Evolutionary conservation across 1,140 invertebrate genomes (phyloP), one percentile per base, ranked within the genome.

Genomic region (Bombus haemorrhoidalis): DNA sequence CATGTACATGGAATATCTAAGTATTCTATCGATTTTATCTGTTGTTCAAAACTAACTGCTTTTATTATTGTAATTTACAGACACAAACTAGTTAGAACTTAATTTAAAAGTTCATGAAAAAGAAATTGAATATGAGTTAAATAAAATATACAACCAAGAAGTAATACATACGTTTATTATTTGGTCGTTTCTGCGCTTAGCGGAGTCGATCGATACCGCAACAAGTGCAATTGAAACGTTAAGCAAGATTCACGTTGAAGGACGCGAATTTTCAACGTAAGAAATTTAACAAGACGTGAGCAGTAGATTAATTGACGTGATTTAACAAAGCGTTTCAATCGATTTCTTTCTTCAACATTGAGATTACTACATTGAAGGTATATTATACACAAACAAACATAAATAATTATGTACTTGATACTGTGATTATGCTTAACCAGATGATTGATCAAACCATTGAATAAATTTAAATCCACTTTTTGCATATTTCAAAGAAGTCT

Each of bases 251-350:
- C 82, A 1, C 9, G 10, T 57, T 71, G 47, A 71, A 84, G 64
- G 64, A 69, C 37, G 53, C 25, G 32, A 1, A 18, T 41, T 32
- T 28, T 0, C 9, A 43, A 8, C 1, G 25, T 64, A 64, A 82
- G 62, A 68, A 84, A 71, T 78, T 78, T 57, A 71, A 57, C 34
- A 32, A 69, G 81, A 62, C n/a, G 39, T 34, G 71, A 76, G 72
- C 41, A 68, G 75, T 47, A 75, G 32, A 22, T 8, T 57, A 82
- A 82, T 82, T 75, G 32, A 28, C 59, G 32, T 43, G 22, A 66
- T 64, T 66, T 13, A 47, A 47, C 69, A 59, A 34, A 72, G n/a
- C 13, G 22, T 34, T 69, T 64, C 25, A 3, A 32, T 53, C 41
- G 41, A 39, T 28, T 34, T 34, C 25, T 47, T 80, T 47, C 12